phyloP scores from a whole-genome alignment of 2,888 invertebrate genomes.

The Diploptera punctata region DNA sequence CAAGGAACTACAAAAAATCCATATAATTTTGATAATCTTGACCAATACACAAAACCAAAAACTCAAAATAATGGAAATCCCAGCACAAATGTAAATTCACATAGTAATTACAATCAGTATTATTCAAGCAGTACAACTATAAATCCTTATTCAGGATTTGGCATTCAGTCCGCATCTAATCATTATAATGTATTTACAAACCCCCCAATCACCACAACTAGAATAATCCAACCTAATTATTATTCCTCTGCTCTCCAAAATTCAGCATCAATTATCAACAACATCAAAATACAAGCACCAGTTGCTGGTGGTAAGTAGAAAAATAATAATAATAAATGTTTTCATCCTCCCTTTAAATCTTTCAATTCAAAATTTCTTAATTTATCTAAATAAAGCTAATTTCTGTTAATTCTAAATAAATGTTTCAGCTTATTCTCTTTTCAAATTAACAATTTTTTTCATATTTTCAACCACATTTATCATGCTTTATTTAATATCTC shows the following conservation, averaged over 20 bases:
- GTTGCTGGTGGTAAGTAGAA: constrained; percentile 31
- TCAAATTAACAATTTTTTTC: too few species aligned
- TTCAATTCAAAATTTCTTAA: too few species aligned
- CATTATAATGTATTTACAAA: constrained; percentile 7
- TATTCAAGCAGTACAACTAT: constrained; percentile 49
- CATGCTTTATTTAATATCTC: too few species aligned
- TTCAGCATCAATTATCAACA: constrained; percentile 49
- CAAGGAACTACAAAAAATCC: constrained; percentile 50
- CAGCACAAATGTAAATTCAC: neutral
- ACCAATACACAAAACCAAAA: neutral
- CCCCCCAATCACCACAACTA: constrained; percentile 17
- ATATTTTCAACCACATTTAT: too few species aligned
- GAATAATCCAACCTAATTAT: constrained; percentile 24
- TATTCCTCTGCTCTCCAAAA: constrained; percentile 42
- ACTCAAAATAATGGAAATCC: neutral
- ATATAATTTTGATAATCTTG: constrained; percentile 43
- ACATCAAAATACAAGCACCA: constrained; percentile 17
- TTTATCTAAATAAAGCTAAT: too few species aligned
- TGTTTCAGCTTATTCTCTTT: too few species aligned
- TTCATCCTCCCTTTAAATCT: too few species aligned
- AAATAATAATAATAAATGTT: too few species aligned
- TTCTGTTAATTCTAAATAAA: too few species aligned
- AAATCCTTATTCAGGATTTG: constrained; percentile 45
- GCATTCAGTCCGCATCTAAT: neutral
- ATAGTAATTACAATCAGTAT: constrained; percentile 13